Evolutionary conservation across 2,888 invertebrate species (phyloP), one percentile per base, ranked within the genome.

Genomic region (Ypsolopha sequella): DNA sequence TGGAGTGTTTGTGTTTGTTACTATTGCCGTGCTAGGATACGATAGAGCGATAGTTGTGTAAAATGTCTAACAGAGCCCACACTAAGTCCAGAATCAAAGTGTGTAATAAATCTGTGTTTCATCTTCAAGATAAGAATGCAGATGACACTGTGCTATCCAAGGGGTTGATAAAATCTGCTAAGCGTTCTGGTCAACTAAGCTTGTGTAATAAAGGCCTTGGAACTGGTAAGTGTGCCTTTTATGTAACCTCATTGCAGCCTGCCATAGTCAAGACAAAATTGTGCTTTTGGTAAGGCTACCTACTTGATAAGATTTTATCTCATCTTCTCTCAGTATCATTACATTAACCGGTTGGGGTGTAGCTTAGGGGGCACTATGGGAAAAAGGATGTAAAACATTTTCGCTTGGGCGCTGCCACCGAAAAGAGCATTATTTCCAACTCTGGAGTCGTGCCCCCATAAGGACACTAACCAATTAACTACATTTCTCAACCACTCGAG

Each of bases 151-250:
- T 91, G 68, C 73, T 95, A 55, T 90, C 94, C 36, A 87, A 88
- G 52, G 90, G 90, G 49, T 76, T 95, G 62, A 88, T 97, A 52
- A 93, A 95, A 77, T 90, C 91, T 58, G 95, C 95, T 4, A 90
- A 95, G 64, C 92, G 91, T 67, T 92, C 92, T 56, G 96, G 97
- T 14, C 90, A 91, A 60, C 81, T 97, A 43, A 94, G 93, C 85
- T 88, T 97, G 60, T 90, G 93, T 52, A 92, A 92, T 58, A 90
- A 89, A 68, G 94, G 92, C 61, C 79, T 95, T 59, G 89, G 90
- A 48, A 87, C 90, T 77, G 93, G 96, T 94, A 79, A 71, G 71
- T 62, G 38, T 34, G 13, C 8, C n/a, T 13, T 36, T 34, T 48
- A 50, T 46, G 46, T 48, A 44, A 39, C 48, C 51, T 46, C 46